Percentiles rank a stretch among this genome's conserved stretches.
Evolutionary conservation across 1,140 invertebrate species (phyloP).

Genomic region (Palaemon carinicauda): DNA sequence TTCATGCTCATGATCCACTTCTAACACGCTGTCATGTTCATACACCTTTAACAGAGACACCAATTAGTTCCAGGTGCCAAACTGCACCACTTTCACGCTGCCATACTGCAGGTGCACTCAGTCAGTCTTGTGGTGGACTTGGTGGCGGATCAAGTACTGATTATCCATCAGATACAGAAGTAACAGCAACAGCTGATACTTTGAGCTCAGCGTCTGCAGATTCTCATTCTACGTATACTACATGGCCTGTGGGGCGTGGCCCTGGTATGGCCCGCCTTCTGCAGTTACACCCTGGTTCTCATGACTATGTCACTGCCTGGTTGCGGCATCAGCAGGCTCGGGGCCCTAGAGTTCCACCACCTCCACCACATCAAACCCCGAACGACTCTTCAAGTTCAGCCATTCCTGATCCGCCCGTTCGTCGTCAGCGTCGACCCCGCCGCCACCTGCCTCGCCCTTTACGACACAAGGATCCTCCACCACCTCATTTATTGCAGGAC

Average conservation of each 20-base stretch:
- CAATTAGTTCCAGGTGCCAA: background rate
- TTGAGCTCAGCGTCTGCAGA: constrained; percentile 45
- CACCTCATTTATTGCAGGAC: constrained; percentile 40
- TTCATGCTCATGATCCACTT: constrained; percentile 53
- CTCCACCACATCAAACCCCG: constrained; percentile 19
- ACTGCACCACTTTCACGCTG: background rate
- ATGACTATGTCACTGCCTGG: constrained; percentile 55
- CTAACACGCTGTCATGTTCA: constrained; percentile 39
- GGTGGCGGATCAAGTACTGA: constrained; percentile 55
- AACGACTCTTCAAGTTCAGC: constrained; percentile 28
- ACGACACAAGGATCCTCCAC: constrained; percentile 39
- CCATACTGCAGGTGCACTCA: constrained; percentile 11
- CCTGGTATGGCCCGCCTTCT: constrained; percentile 50
- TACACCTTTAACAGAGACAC: background rate
- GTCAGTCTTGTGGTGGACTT: constrained; percentile 38
- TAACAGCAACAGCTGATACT: constrained; percentile 43
- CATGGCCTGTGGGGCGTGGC: constrained; percentile 51
- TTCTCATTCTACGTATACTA: constrained; percentile 56
- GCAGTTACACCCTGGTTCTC: constrained; percentile 39
- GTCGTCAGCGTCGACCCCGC: constrained; percentile 20
- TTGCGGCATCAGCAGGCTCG: constrained; percentile 46
- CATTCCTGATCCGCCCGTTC: constrained; percentile 25
- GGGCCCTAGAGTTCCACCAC: constrained; percentile 6
- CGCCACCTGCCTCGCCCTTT: constrained; percentile 24
- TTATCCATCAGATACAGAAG: constrained; percentile 56